These are phyloP conservation scores for Planiliza haematocheilus DNA, from an alignment of 2,113 vertebrate genomes.

Conservation along the genomic window DNA sequence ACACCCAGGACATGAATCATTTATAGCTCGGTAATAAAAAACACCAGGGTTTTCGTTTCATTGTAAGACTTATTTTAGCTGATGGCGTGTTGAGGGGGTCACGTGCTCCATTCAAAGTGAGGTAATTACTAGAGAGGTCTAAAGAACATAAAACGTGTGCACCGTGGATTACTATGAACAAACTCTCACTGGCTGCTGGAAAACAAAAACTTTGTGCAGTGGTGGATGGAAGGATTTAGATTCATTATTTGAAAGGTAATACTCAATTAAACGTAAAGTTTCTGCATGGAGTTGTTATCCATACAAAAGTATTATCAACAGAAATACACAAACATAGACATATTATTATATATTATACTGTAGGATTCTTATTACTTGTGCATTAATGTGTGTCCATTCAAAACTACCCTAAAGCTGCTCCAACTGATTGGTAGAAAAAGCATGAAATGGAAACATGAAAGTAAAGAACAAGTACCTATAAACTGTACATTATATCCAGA, in stretches of 20 bases:
- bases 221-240: neutral
- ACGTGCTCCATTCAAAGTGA: conserved; percentile 46
- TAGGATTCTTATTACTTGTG: too few species aligned
- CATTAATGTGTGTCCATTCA: too few species aligned
- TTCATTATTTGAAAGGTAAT: conserved; percentile 1
- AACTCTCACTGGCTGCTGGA: conserved; percentile 5
- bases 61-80: conserved; percentile 17
- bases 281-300: neutral
- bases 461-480: too few species aligned
- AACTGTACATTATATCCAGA: too few species aligned
- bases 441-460: too few species aligned
- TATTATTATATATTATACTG: too few species aligned
- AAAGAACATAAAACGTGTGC: conserved; percentile 31
- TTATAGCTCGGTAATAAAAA: conserved; percentile 28
- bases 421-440: too few species aligned
- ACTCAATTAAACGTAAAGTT: neutral
- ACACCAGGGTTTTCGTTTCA: conserved; percentile 8
- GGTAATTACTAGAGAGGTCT: conserved; percentile 34
- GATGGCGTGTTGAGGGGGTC: conserved; percentile 30
- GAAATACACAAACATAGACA: too few species aligned
- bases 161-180: conserved; percentile 26
- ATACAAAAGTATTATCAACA: too few species aligned
- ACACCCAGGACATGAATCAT: conserved; percentile 66
- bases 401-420: too few species aligned
- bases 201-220: conserved; percentile 8